Base-by-base conservation (phyloP, 2,113 vertebrate genomes). In the Macaca nemestrina region DNA sequence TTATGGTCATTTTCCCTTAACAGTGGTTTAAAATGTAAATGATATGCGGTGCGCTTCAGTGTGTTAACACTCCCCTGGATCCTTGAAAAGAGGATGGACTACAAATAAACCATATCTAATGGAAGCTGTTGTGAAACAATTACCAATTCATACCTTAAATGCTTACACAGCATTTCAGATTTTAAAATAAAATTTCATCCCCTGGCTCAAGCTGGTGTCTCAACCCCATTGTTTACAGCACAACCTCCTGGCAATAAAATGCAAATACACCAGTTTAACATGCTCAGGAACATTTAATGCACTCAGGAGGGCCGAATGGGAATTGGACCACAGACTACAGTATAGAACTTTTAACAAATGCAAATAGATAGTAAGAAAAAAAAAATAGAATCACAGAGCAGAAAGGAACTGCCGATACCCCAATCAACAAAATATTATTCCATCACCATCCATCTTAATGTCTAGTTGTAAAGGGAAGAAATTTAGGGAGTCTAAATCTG, bases 131-230 rank as follows among this genome's bases (percentile, higher is more conserved):
- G 97, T 64, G 27, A 68, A 38, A 97, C 43, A 79, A 95, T 94
- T 84, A 73, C 92, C 23, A 23, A 79, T 90, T 97, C 97, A 79
- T 88, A 93, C 82, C 94, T 84, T 45, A 87, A 97, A 52, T 94
- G 98, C 94, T 96, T 97, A 97, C 96, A 83, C 97, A 97, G 97
- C 98, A 98, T 97, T 98, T 97, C 93, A 92, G 96, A 98, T 97
- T 97, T 97, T 96, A 96, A 98, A 98, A 96, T 97, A 96, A 95
- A 94, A 97, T 96, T 97, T 90, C 73, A 91, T 72, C 8, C 90
- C 76, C 20, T 55, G n/a, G 90, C 79, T 94, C 78, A 87, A 0
- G 40, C 78, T 52, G 6, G 0, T 64, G 18, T 5, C 1, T 92
- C 70, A 90, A 96, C 64, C 81, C 82, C 76, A 61, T 27, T 96